Base-by-base conservation (phyloP, 2,888 invertebrate genomes). In the Polydrusus cervinus region DNA sequence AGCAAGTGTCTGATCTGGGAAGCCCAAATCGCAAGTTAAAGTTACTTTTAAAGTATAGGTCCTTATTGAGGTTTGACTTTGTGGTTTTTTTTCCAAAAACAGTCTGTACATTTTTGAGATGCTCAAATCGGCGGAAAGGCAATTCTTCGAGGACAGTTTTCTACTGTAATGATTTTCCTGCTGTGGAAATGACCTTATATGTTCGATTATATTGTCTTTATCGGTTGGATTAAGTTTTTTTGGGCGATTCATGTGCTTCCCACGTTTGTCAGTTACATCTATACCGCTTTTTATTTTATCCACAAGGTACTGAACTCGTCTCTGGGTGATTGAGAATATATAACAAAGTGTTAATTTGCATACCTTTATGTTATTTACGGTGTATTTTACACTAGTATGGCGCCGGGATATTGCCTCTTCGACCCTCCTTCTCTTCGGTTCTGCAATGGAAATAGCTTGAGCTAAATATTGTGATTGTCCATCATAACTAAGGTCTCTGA, bases 61-160 rank as follows among this genome's bases (percentile, higher is more conserved):
- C 38, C 30, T 45, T 38, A 20, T 6, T 40, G 20, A 57, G 11
- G 11, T 51, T 65, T 67, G 40, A 66, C 10, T 49, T 53, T 14
- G 25, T 25, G 70, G 74, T 78, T 75, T 79, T 78, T 78, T 77
- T 79, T 74, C n/a, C 68, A 77, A 73, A 78, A 75, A 75, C 51
- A 75, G 67, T 76, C 68, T 78, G 30, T 78, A 75, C 77, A 80
- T 80, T 78, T 80, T 79, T 78, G 75, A 72, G 8, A 78, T 43
- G 40, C 49, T 74, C 74, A 79, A 75, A 55, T 75, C 68, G 11
- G 75, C 51, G 30, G 66, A 11, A 65, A 75, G 62, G 34, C 67
- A 67, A n/a, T 65, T 62, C 43, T 72, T 67, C 13, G 67, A 67
- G 16, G 66, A 61, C n/a, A 0, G 9, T 16, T 47, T 45, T 70